Conservation (phyloP, 2,797 vertebrate species). For the Bovichtus diacanthus region DNA sequence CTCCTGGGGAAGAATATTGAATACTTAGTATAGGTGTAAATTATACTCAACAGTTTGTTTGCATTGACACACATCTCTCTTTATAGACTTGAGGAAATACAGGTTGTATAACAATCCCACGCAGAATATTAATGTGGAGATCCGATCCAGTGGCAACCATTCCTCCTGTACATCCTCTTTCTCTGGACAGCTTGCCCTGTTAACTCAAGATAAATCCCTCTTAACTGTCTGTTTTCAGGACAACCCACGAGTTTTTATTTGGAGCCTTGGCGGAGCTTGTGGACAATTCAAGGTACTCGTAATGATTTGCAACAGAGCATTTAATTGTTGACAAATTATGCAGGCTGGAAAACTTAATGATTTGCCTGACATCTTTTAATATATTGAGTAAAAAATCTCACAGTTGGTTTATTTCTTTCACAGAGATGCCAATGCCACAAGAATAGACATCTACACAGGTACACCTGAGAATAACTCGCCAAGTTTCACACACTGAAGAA, state of each 20-base stretch:
- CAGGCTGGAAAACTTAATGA: neutral
- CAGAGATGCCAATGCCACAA: slow-evolving; percentile 97
- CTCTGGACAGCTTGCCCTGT: neutral
- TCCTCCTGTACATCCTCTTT: neutral
- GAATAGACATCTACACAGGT: slow-evolving; percentile 98
- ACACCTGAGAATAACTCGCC: slow-evolving; percentile 52
- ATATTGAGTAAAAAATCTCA: slow-evolving; percentile 8
- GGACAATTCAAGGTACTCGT: slow-evolving; percentile 95
- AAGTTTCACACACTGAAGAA: neutral
- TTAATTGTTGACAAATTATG: neutral
- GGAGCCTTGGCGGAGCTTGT: slow-evolving; percentile 98
- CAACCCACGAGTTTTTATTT: slow-evolving; percentile 98
- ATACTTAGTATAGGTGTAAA: neutral
- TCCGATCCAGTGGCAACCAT: neutral
- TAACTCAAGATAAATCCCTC: neutral
- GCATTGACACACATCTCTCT: neutral
- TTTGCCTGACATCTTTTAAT: neutral
- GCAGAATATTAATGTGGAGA: neutral
- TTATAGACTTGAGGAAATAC: neutral
- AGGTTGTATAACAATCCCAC: neutral
- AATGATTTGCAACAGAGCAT: neutral
- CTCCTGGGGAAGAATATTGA: neutral
- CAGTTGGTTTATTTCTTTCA: slow-evolving; percentile 45
- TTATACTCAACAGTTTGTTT: neutral
- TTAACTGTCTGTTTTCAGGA: slow-evolving; percentile 86